Percentiles rank a stretch among this genome's conserved stretches.
Conservation (phyloP, 2,113 vertebrate species). For the Ophthalmolycus amberensis region DNA sequence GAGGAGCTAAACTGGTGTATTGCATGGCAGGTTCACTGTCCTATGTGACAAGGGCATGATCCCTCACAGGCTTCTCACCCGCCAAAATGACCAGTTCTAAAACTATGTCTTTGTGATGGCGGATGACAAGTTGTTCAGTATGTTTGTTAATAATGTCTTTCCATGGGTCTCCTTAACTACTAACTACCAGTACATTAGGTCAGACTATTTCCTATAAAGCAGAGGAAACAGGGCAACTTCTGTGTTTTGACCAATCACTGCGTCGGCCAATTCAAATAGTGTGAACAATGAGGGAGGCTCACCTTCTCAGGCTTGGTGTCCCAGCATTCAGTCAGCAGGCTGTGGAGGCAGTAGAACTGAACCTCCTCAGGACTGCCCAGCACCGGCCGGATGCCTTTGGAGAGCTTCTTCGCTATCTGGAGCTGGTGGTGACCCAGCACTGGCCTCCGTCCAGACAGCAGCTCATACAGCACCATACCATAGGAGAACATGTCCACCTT, state of each 20-base stretch:
- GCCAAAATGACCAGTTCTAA: neutral
- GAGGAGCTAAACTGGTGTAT: neutral
- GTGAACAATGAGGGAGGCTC: slow-evolving; percentile 1
- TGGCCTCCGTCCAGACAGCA: slow-evolving; percentile 91
- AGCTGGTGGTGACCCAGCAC: slow-evolving; percentile 92
- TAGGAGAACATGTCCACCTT: slow-evolving; percentile 99
- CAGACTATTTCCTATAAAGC: no score
- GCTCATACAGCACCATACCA: slow-evolving; percentile 96
- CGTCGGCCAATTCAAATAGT: neutral
- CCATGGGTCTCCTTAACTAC: neutral
- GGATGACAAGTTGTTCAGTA: neutral
- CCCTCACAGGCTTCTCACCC: neutral
- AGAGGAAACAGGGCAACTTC: neutral
- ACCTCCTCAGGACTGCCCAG: slow-evolving; percentile 91
- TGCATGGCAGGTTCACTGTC: neutral
- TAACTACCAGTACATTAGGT: no score
- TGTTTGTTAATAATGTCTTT: neutral
- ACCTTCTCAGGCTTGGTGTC: slow-evolving; percentile 98
- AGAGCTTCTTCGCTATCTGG: slow-evolving; percentile 94
- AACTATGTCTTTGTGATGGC: neutral
- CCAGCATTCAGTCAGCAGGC: slow-evolving; percentile 93
- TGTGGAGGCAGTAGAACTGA: slow-evolving; percentile 90
- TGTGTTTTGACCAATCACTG: neutral
- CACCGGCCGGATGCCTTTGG: slow-evolving; percentile 90
- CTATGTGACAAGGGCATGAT: neutral